Evolutionary conservation across 2,113 vertebrate genomes (phyloP), one percentile per base, ranked within the genome.

Genomic region (Bubalus kerabau): DNA sequence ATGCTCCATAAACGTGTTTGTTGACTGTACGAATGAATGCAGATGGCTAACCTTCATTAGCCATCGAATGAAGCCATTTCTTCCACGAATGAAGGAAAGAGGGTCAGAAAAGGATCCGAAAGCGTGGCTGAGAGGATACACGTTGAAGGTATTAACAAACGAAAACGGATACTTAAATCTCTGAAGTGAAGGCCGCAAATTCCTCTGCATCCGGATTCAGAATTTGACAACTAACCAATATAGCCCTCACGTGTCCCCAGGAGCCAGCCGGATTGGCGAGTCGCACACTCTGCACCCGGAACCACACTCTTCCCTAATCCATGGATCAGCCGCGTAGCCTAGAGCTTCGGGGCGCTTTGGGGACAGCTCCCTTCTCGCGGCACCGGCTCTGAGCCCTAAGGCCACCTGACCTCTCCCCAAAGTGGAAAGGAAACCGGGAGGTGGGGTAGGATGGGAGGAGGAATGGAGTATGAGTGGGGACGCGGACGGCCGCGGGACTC

Each of bases 401-500:
- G 83, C 81, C n/a, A 2, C 30, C 32, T 14, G 80, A 52, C 14
- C 62, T 9, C 56, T 89, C 23, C 28, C 80, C 4, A 24, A 4
- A 14, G 24, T 3, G 57, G 86, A 12, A 46, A 0, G 0, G 2
- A 56, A n/a, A 50, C 81, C 2, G 9, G n/a, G 15, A 5, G 10
- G 32, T 8, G 15, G 16, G 12, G 46, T 17, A 17, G 5, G 3
- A 32, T 40, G 32, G 26, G 48, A n/a, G 30, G 17, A 24, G 80
- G 28, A 21, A 17, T 6, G 50, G n/a, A 62, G 26, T 71, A 71
- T 9, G 4, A 60, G 24, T 10, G 7, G 43, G 62, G 6, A 17
- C 24, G 32, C 40, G 4, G 23, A 13, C 21, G 1, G 23, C 86
- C 36, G 14, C 67, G 64, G 59, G 46, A 59, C 56, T 48, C 82